Evolutionary conservation across 1,140 invertebrate species (phyloP).

Genomic region (Armadillidium nasatum): DNA sequence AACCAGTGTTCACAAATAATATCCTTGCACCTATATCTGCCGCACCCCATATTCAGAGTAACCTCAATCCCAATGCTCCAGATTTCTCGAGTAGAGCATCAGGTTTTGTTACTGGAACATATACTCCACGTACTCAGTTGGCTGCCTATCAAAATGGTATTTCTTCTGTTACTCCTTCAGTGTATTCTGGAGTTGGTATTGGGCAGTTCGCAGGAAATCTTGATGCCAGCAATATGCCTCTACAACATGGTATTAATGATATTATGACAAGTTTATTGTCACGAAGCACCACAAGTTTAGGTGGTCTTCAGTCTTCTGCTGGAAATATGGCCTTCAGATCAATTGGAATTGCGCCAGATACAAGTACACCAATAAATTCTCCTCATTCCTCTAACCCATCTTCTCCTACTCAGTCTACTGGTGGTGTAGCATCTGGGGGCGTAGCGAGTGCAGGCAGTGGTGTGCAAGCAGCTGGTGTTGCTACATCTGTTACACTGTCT

Average conservation of each 20-base stretch:
- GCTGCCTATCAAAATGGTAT: slow-evolving; percentile 39
- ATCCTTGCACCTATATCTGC: slow-evolving; percentile 42
- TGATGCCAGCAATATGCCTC: slow-evolving; percentile 26
- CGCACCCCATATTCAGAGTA: slow-evolving; percentile 42
- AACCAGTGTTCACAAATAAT: slow-evolving; percentile 41
- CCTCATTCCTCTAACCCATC: slow-evolving; percentile 42
- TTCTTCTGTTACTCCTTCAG: slow-evolving; percentile 34
- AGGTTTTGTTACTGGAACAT: slow-evolving; percentile 39
- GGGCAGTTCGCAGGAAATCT: slow-evolving; percentile 32
- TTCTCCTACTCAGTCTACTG: slow-evolving; percentile 34
- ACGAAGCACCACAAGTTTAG: slow-evolving; percentile 34
- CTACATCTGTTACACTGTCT: not conserved
- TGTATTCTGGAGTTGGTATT: slow-evolving; percentile 36
- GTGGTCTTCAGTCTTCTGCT: slow-evolving; percentile 29
- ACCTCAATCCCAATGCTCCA: slow-evolving; percentile 44
- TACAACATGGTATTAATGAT: slow-evolving; percentile 24
- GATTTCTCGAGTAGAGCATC: slow-evolving; percentile 41
- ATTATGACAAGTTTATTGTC: slow-evolving; percentile 36
- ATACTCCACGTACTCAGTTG: slow-evolving; percentile 38
- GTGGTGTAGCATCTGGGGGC: slow-evolving; percentile 24
- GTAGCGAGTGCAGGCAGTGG: slow-evolving; percentile 19
- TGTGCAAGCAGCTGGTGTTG: not conserved
- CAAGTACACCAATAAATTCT: slow-evolving; percentile 29
- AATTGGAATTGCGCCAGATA: slow-evolving; percentile 30
- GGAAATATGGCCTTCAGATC: slow-evolving; percentile 29